phyloP scores from a whole-genome alignment of 2,888 invertebrate genomes.

The Ashinkailepas kermadecensis region DNA sequence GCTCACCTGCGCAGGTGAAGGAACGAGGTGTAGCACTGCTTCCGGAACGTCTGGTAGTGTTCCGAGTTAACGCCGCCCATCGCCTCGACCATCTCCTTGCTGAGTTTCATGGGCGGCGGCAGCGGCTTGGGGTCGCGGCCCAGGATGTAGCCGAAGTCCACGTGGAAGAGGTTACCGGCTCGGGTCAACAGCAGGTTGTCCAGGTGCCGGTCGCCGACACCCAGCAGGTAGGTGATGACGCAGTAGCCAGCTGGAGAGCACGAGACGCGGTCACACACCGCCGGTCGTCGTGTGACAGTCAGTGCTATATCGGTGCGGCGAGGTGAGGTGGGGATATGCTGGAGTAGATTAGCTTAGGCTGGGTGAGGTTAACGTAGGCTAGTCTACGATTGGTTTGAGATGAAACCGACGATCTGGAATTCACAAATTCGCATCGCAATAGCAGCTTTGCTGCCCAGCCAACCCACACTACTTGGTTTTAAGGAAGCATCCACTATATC shows the following conservation, averaged over 20 bases:
- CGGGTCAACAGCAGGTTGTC: conserved; percentile 91
- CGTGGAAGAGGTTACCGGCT: conserved; percentile 86
- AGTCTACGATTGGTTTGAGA: too few species aligned
- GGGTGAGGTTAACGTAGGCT: too few species aligned
- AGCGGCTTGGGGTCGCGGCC: conserved; percentile 97
- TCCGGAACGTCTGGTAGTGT: conserved; percentile 87
- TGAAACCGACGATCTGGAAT: too few species aligned
- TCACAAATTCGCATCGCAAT: too few species aligned
- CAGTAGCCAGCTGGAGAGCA: conserved; percentile 69
- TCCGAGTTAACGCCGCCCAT: conserved; percentile 88
- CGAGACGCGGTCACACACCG: too few species aligned
- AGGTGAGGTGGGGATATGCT: too few species aligned
- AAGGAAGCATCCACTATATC: too few species aligned
- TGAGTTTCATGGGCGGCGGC: conserved; percentile 98
- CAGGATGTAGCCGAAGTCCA: conserved; percentile 95
- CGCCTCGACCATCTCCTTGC: conserved; percentile 98
- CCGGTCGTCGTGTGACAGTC: too few species aligned
- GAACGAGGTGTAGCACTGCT: conserved; percentile 92
- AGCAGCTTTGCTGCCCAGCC: too few species aligned
- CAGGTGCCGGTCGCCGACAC: conserved; percentile 94
- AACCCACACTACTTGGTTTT: too few species aligned
- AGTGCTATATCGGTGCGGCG: too few species aligned
- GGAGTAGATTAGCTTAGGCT: too few species aligned
- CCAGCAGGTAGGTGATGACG: conserved; percentile 93
- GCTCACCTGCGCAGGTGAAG: conserved; percentile 58